Conservation (phyloP, 2,797 vertebrate genomes). For the Epinephelus malabaricus region DNA sequence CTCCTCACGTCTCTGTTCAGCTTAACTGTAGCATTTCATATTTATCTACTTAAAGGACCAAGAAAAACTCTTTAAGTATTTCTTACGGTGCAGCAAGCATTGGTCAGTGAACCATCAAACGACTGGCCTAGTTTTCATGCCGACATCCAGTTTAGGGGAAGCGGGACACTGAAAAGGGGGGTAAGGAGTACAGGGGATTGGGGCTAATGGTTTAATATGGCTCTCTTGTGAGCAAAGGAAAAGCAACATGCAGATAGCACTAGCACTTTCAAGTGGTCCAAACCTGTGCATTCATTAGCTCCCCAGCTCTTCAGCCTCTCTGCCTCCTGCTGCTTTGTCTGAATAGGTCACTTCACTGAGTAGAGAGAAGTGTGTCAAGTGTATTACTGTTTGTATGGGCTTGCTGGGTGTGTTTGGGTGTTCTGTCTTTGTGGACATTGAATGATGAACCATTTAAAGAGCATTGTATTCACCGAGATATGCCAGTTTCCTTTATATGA, state of each 20-base stretch:
- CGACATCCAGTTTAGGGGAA: slow-evolving; percentile 62
- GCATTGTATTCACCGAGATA: slow-evolving; percentile 70
- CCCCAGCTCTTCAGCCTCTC: slow-evolving; percentile 64
- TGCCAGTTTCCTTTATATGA: slow-evolving; percentile 71
- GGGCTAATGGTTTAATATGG: slow-evolving; percentile 78
- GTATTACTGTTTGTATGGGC: slow-evolving; percentile 63
- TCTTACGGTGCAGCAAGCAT: slow-evolving; percentile 46
- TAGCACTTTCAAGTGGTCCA: slow-evolving; percentile 68
- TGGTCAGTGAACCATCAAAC: slow-evolving; percentile 72
- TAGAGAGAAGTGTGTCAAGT: slow-evolving; percentile 81
- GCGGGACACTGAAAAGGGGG: slow-evolving; percentile 39
- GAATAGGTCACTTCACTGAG: slow-evolving; percentile 76
- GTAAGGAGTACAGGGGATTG: slow-evolving; percentile 43
- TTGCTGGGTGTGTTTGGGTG: slow-evolving; percentile 74
- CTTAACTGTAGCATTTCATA: slow-evolving; percentile 29
- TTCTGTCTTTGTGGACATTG: slow-evolving; percentile 73
- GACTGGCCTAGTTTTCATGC: slow-evolving; percentile 70
- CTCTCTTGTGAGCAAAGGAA: slow-evolving; percentile 70
- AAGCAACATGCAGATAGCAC: slow-evolving; percentile 62
- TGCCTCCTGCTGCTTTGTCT: slow-evolving; percentile 76
- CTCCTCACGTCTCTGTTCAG: slow-evolving; percentile 15
- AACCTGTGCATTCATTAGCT: slow-evolving; percentile 74
- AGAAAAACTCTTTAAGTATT: slow-evolving; percentile 37
- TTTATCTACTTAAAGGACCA: slow-evolving; percentile 44
- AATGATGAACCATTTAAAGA: slow-evolving; percentile 79